Base-by-base conservation (phyloP, 2,888 invertebrate genomes). In the Geotrupes spiniger region DNA sequence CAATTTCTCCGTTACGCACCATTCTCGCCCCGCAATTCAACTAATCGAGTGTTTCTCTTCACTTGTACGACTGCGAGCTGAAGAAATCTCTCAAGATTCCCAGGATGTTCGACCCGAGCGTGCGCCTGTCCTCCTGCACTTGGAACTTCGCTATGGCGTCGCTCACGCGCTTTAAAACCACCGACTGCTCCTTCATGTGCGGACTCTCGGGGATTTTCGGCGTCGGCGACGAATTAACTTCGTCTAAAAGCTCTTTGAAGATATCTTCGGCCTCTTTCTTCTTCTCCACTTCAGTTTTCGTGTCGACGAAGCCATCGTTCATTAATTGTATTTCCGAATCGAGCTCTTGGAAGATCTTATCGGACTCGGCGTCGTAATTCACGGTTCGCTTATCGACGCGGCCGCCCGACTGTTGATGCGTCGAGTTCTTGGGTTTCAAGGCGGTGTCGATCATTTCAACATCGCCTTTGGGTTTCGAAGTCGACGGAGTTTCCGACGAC, bases 81-180 rank as follows among this genome's bases (percentile, higher is more conserved):
- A 71, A 71, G 50, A 71, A 68, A 47, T 68, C 67, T 42, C 64
- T 60, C n/a, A 72, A 52, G 27, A 70, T 63, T 27, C 69, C 65
- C 17, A 73, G 57, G 33, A 72, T 61, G 49, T 63, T 68, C 2
- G 64, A 53, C 48, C 71, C 69, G 2, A 68, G 57, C 16, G 64
- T 59, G 42, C 64, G 63, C n/a, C 64, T 60, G 4, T 64, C 58
- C 39, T 69, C 70, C 44, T 62, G 60, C 38, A 68, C 46, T 25
- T 68, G 64, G 25, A 70, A 63, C 49, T 66, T 69, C 21, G 69
- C 64, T 36, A 72, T 59, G 17, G 69, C 68, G 43, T 71, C 65
- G 21, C 64, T 66, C 2, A 69, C 65, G 51, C 59, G 62, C 31
- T 65, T 62, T 36, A 68, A 51, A 1, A 63, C 60, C 16, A 63